Evolutionary conservation across 1,140 invertebrate genomes (phyloP), one percentile per base, ranked within the genome.

Genomic region (Scaptomyza pallida): DNA sequence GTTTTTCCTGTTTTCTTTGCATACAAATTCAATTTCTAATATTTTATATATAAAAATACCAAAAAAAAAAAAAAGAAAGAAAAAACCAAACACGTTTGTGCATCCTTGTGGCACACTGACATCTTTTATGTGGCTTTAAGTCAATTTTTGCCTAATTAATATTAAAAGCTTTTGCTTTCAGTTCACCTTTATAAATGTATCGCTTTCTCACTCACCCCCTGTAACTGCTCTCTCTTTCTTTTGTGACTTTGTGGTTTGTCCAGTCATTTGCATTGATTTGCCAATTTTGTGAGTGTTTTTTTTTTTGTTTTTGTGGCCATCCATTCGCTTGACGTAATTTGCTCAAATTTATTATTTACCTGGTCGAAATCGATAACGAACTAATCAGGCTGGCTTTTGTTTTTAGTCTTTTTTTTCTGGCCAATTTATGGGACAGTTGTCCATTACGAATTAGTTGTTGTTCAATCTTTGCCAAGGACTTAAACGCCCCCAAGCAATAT

Each of bases 21-120:
- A 57, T 54, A 68, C 54, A 48, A 59, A 72, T 72, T 75, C 56
- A 69, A 75, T 80, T 86, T 85, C 80, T 83, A 85, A 83, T 85
- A 26, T 23, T 3, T n/a, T 23, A 23, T 26, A 80, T 73, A 85
- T 48, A 76, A 83, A 83, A 83, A 72, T n/a, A n/a, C 51, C 8
- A 8, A 30, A 50, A 72, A 67, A 62, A n/a, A n/a, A n/a, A n/a
- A n/a, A n/a, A n/a, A n/a, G n/a, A n/a, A n/a, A n/a, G n/a, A n/a
- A n/a, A n/a, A n/a, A n/a, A n/a, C n/a, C n/a, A n/a, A 80, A 85
- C 80, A 62, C 64, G 80, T 85, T 85, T 78, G 68, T 52, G 69
- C 81, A 85, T 85, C 81, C 80, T 85, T 85, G 81, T 85, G 80
- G 79, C 80, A 86, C 80, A 85, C 80, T 85, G 81, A 85, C 80